phyloP scores from a whole-genome alignment of 1,140 invertebrate genomes.

The Lepidurus packardi region DNA sequence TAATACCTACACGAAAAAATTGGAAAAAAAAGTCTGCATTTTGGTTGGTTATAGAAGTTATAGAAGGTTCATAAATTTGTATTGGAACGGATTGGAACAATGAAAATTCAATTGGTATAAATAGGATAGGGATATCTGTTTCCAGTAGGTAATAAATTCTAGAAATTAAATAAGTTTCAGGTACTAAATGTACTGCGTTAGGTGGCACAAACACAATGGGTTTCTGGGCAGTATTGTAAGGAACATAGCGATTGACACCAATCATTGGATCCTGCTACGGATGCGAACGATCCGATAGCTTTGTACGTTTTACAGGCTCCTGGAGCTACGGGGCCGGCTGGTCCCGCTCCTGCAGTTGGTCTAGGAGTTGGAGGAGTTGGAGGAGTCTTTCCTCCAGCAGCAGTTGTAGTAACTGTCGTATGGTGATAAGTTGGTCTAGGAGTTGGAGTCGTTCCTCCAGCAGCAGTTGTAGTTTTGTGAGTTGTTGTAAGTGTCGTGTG shows the following conservation, averaged over 20 bases:
- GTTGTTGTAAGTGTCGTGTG: background rate
- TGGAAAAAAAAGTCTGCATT: too few species aligned
- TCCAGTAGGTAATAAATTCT: too few species aligned
- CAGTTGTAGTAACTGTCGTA: background rate
- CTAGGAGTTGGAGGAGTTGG: background rate
- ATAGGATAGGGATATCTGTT: too few species aligned
- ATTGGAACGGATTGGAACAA: too few species aligned
- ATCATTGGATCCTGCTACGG: background rate
- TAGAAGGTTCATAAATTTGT: too few species aligned
- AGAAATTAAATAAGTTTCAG: too few species aligned
- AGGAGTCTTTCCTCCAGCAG: background rate
- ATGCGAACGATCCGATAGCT: constrained; percentile 24
- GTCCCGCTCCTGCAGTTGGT: background rate
- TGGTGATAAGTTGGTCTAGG: background rate
- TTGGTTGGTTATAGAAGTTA: too few species aligned
- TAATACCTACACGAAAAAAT: too few species aligned
- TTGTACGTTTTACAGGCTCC: constrained; percentile 11
- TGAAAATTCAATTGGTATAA: too few species aligned
- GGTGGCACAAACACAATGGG: background rate
- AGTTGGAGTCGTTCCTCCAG: background rate
- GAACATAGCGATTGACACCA: background rate
- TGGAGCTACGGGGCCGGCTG: background rate
- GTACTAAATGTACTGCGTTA: background rate
- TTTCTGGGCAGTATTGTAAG: background rate
- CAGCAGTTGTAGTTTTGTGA: background rate